Evolutionary conservation across 1,140 invertebrate genomes (phyloP).

Genomic region (Cotesia chilonis): DNA sequence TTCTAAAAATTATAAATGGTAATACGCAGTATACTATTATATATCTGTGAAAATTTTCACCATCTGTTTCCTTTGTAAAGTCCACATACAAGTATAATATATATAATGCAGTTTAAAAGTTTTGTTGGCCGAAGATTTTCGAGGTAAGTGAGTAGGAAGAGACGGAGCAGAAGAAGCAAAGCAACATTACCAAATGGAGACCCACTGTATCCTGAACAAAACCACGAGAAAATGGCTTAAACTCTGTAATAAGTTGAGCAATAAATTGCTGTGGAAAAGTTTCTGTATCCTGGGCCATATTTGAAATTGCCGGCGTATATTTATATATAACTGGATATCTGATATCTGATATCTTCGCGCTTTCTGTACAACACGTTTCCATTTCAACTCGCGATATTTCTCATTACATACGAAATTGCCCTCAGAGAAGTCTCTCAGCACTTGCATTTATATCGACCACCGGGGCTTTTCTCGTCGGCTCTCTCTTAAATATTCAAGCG

Average conservation of each 20-base stretch:
- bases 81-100: background rate
- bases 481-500: slow-evolving; percentile 19
- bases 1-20: no score
- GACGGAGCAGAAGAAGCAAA: slow-evolving; percentile 27
- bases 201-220: background rate
- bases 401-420: slow-evolving; percentile 35
- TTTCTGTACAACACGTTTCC: slow-evolving; percentile 7
- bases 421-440: slow-evolving; percentile 23
- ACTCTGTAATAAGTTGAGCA: slow-evolving; percentile 56
- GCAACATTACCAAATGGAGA: slow-evolving; percentile 23
- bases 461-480: background rate
- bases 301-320: slow-evolving; percentile 31
- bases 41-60: no score
- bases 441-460: slow-evolving; percentile 13
- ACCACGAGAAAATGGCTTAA: slow-evolving; percentile 42
- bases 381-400: slow-evolving; percentile 36
- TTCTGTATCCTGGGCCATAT: slow-evolving; percentile 40
- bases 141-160: slow-evolving; percentile 46
- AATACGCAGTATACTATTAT: no score
- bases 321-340: no score
- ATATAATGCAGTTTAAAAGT: slow-evolving; percentile 46
- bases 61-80: no score
- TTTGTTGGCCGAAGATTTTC: slow-evolving; percentile 48
- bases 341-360: background rate
- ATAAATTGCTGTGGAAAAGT: slow-evolving; percentile 52